These are phyloP conservation scores for Conus ventricosus DNA, from an alignment of 1,140 invertebrate species.

Conservation along the genomic window DNA sequence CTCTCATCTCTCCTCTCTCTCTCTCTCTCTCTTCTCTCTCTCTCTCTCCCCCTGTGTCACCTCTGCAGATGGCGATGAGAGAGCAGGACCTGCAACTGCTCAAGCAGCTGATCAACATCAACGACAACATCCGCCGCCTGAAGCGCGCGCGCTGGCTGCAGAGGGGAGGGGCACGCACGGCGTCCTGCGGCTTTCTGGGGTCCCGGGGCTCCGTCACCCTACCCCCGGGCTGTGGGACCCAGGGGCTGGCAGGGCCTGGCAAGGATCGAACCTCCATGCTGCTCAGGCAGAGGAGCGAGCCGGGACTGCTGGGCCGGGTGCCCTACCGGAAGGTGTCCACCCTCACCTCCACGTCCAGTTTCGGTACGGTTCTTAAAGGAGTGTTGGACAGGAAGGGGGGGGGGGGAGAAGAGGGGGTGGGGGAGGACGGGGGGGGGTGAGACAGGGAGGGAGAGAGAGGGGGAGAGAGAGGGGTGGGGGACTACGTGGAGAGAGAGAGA, in stretches of 20 bases:
- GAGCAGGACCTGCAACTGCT: slow-evolving; percentile 23
- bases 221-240: too few species aligned
- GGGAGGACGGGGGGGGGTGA: too few species aligned
- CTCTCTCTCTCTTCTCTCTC: background rate
- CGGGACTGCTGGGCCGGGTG: background rate
- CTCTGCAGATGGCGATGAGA: background rate
- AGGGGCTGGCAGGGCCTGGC: background rate
- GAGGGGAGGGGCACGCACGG: background rate
- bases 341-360: background rate
- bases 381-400: background rate
- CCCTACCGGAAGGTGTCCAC: background rate
- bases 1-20: background rate
- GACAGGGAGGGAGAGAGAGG: background rate
- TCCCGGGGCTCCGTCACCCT: too few species aligned
- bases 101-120: slow-evolving; percentile 26
- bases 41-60: background rate
- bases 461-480: background rate
- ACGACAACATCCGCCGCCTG: slow-evolving; percentile 21
- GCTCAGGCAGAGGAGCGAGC: slow-evolving; percentile 8
- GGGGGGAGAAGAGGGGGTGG: too few species aligned
- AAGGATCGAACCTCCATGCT: background rate
- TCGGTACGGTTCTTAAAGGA: background rate
- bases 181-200: background rate
- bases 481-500: background rate
- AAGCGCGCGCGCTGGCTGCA: slow-evolving; percentile 4